Percentiles rank a stretch among this genome's conserved stretches.
Evolutionary conservation across 2,797 vertebrate species (phyloP).

Genomic region (Poeciliopsis paucimaculata): DNA sequence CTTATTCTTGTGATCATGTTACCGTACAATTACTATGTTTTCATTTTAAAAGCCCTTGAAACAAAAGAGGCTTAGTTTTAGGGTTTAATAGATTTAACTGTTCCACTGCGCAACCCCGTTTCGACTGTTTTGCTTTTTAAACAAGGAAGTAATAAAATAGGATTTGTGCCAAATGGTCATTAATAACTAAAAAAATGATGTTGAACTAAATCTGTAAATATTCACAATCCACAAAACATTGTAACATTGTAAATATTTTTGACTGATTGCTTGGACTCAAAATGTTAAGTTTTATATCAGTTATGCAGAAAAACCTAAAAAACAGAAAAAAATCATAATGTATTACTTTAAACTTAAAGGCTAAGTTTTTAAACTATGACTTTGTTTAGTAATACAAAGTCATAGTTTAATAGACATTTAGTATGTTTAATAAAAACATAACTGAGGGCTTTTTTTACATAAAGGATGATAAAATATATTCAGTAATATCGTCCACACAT

Average conservation of each 20-base stretch:
- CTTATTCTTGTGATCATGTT: no score
- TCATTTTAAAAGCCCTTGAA: neutral
- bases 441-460: neutral
- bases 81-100: neutral
- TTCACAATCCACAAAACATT: neutral
- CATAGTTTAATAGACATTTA: no score
- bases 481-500: neutral
- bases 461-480: neutral
- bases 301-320: neutral
- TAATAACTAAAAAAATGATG: neutral
- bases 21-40: neutral
- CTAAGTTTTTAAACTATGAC: no score
- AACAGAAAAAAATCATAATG: neutral
- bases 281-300: neutral
- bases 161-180: neutral
- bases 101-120: no score
- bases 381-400: no score
- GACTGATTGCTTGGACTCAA: neutral
- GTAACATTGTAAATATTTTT: neutral
- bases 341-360: neutral
- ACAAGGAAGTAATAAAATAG: no score
- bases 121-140: no score
- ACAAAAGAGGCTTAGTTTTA: neutral
- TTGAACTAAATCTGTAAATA: neutral
- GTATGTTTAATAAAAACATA: no score